phyloP scores from a whole-genome alignment of 2,888 invertebrate genomes.

The Carpatolechia fugitivella region DNA sequence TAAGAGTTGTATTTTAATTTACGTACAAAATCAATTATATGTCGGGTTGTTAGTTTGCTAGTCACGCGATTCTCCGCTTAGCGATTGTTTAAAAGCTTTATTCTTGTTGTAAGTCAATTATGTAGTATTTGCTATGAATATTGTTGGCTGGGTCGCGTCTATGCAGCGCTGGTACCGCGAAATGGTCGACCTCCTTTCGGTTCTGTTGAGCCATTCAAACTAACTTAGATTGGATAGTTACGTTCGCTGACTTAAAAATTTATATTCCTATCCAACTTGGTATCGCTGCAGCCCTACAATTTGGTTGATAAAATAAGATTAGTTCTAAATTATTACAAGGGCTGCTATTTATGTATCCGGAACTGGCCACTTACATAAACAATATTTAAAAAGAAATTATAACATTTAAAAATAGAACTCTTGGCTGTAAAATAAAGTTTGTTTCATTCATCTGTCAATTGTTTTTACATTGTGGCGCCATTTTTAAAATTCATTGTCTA shows the following conservation, averaged over 20 bases:
- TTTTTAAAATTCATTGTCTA: too few relatives aligned
- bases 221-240: background rate
- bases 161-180: constrained; percentile 25
- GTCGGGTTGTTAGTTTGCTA: constrained; percentile 26
- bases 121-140: constrained; percentile 17
- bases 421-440: too few relatives aligned
- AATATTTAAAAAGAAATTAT: too few relatives aligned
- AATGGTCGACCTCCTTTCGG: constrained; percentile 26
- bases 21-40: constrained; percentile 31
- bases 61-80: constrained; percentile 46
- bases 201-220: constrained; percentile 25
- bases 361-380: too few relatives aligned
- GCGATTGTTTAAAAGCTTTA: constrained; percentile 28
- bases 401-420: too few relatives aligned
- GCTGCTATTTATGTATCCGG: too few relatives aligned
- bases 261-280: background rate
- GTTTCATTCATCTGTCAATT: too few relatives aligned
- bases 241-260: constrained; percentile 5
- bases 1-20: constrained; percentile 25
- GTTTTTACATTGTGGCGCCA: too few relatives aligned
- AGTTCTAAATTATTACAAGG: too few relatives aligned
- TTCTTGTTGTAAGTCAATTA: constrained; percentile 25
- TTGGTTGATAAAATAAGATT: background rate
- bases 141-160: constrained; percentile 22
- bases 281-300: background rate